Evolutionary conservation across 1,140 invertebrate genomes (phyloP).

Genomic region (Calliopsis andreniformis): DNA sequence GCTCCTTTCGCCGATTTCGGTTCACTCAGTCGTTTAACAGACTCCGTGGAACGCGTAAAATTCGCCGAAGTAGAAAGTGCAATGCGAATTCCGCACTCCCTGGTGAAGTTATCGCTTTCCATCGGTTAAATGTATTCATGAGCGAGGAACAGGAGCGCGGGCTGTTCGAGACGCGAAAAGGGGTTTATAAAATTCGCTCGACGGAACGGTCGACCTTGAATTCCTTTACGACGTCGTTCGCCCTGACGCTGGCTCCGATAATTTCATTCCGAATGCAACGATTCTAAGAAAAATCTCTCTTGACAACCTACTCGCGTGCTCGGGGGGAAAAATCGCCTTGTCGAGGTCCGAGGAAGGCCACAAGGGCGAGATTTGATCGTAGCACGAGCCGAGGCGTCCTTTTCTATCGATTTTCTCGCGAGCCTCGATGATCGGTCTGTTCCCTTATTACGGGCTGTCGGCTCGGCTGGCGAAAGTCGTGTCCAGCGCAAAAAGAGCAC

Average conservation of each 20-base stretch:
- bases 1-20: too few relatives aligned
- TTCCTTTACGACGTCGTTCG: background rate
- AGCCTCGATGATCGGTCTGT: constrained; percentile 3
- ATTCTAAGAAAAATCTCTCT: background rate
- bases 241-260: background rate
- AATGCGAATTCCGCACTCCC: background rate
- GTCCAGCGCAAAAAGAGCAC: too few relatives aligned
- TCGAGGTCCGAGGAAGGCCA: background rate
- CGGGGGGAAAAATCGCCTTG: background rate
- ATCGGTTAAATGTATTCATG: constrained; percentile 23
- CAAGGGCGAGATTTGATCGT: background rate
- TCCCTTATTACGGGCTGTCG: background rate
- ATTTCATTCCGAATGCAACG: background rate
- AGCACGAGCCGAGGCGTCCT: background rate
- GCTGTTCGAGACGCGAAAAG: background rate
- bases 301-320: too few relatives aligned
- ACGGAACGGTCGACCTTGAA: background rate
- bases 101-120: background rate
- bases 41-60: background rate
- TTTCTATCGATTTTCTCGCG: background rate
- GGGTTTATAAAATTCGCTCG: background rate
- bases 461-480: background rate
- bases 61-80: background rate
- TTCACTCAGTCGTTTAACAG: background rate
- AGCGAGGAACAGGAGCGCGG: constrained; percentile 6